These are phyloP conservation scores for Lagorchestes hirsutus DNA, from an alignment of 2,797 vertebrate species.

Conservation along the genomic window DNA sequence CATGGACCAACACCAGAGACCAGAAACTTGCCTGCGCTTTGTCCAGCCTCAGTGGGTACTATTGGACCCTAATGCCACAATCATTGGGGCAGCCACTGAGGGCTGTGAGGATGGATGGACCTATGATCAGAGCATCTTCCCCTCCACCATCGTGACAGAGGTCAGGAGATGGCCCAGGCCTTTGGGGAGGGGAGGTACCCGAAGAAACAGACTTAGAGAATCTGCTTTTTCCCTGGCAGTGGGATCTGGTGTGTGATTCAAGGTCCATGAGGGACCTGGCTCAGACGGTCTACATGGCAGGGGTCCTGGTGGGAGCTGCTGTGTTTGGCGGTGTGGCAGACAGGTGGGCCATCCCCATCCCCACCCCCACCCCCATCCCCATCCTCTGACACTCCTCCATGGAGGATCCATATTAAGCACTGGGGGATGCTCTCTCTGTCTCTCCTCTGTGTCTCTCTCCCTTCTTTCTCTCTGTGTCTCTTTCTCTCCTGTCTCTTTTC, in stretches of 20 bases:
- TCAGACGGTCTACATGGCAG: slow-evolving; percentile 85
- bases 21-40: slow-evolving; percentile 86
- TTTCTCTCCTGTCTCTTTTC: too few relatives aligned
- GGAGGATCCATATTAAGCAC: slow-evolving; percentile 76
- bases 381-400: slow-evolving; percentile 34
- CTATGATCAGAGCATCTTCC: slow-evolving; percentile 88
- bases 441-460: not conserved
- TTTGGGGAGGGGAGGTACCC: not conserved
- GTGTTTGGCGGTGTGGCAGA: slow-evolving; percentile 83
- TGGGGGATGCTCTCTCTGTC: not conserved
- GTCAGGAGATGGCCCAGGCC: slow-evolving; percentile 74
- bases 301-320: slow-evolving; percentile 80
- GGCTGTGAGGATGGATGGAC: slow-evolving; percentile 90
- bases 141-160: slow-evolving; percentile 91
- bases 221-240: slow-evolving; percentile 65
- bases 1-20: slow-evolving; percentile 78
- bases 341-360: slow-evolving; percentile 73
- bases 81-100: slow-evolving; percentile 76
- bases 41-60: slow-evolving; percentile 88
- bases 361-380: fast-evolving
- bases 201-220: not conserved
- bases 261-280: slow-evolving; percentile 80
- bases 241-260: slow-evolving; percentile 85
- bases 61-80: slow-evolving; percentile 82
- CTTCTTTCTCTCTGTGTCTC: not conserved